Evolutionary conservation across 1,140 invertebrate genomes (phyloP), one percentile per base, ranked within the genome.

Genomic region (Drosophila biarmipes): DNA sequence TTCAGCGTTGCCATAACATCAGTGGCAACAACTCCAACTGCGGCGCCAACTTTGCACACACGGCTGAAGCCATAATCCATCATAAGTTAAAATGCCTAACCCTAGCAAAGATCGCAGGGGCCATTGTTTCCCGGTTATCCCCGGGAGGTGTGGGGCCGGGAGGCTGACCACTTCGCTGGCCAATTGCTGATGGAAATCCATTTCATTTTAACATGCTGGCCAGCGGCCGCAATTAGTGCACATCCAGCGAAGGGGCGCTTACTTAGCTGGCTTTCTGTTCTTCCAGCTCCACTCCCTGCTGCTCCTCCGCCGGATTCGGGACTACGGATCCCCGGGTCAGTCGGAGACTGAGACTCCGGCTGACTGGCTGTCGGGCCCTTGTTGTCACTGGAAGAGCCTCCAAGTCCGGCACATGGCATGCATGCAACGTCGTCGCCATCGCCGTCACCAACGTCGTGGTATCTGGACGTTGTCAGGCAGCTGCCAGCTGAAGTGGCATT

Each of bases 141-240:
- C 24, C n/a, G n/a, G n/a, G n/a, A n/a, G n/a, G n/a, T n/a, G n/a
- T n/a, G n/a, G n/a, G 38, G 48, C 49, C 49, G 21, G 45, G 58
- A 56, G 27, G 8, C 7, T 21, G 48, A 27, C 42, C 49, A 35
- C 14, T 37, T 55, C 72, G 61, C 40, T 57, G 73, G 67, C 78
- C 86, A 90, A 90, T 90, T 90, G 80, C 73, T 90, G 82, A 89
- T 74, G 80, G 73, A 91, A 91, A 91, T 89, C 84, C 89, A 90
- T 91, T 90, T 87, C 78, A 90, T 90, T 91, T 91, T 90, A 89
- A 90, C 90, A 81, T 90, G 80, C 71, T 87, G 87, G 66, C 49
- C 61, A 71, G 42, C 51, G 72, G 59, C 74, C 89, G 86, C 89
- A 91, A 91, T 91, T 91, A 91, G 89, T 91, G 80, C 89, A 74